phyloP scores from a whole-genome alignment of 1,140 invertebrate genomes.

The Drosophila auraria region DNA sequence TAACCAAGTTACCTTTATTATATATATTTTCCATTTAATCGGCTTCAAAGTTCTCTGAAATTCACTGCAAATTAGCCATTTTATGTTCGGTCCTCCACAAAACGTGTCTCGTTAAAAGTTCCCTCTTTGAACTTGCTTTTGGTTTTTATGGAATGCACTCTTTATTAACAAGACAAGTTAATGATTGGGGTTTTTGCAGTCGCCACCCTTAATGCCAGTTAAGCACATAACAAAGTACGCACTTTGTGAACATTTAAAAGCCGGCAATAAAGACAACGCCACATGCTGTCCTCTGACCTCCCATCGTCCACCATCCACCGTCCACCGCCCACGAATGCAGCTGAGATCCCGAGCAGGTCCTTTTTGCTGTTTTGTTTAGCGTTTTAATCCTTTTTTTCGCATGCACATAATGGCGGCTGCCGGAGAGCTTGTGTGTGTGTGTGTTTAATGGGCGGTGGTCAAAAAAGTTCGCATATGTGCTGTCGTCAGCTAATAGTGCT shows the following conservation, averaged over 20 bases:
- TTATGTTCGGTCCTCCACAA: constrained; percentile 3
- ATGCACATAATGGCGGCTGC: constrained; percentile 13
- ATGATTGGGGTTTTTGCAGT: constrained; percentile 36
- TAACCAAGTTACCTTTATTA: neutral
- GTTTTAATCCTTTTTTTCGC: constrained; percentile 19
- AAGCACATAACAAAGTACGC: constrained; percentile 73
- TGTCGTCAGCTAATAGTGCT: constrained; percentile 34
- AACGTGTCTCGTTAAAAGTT: neutral
- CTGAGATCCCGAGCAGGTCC: constrained; percentile 10
- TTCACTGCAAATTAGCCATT: constrained; percentile 15
- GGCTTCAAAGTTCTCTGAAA: neutral
- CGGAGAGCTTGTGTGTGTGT: constrained; percentile 8
- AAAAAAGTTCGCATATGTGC: constrained; percentile 38
- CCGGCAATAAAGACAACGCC: constrained; percentile 60
- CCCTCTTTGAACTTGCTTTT: too few species aligned
- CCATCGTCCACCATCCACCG: neutral
- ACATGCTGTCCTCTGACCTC: constrained; percentile 35
- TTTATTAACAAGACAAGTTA: constrained; percentile 48
- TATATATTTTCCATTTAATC: neutral
- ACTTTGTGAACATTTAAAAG: constrained; percentile 77
- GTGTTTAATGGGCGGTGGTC: constrained; percentile 33
- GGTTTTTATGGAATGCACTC: constrained; percentile 32
- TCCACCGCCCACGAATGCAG: constrained; percentile 41
- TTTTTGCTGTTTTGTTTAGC: constrained; percentile 33
- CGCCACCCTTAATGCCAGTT: constrained; percentile 57